Evolutionary conservation across 2,797 vertebrate species (phyloP), one percentile per base, ranked within the genome.

Genomic region (Pagetopsis macropterus): DNA sequence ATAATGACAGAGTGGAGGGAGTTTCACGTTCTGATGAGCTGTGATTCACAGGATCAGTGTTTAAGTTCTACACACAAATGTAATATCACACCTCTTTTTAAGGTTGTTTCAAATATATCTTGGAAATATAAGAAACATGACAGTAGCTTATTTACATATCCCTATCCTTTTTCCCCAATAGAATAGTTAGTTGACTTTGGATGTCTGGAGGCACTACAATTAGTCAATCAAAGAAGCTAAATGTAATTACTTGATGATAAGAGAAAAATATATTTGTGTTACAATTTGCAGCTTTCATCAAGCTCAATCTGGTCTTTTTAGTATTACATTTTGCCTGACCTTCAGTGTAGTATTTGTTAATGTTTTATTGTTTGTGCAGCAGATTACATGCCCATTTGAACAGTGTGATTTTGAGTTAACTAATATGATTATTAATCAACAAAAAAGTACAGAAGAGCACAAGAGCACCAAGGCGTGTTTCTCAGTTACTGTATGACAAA

Each of bases 401-500:
- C 67, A 16, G 12, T 48, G 3, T 7, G 8, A 37, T 50, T 43
- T 49, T 49, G 17, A 67, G 1, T 9, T 1, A 14, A 41, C 9
- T 48, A 12, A 11, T 15, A 50, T 49, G 41, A 33, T 5, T 33
- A n/a, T 17, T 16, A n/a, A 52, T 16, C 40, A 5, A 50, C 8
- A 33, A n/a, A 37, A 37, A 37, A 37, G 33, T 37, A 37, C 33
- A 37, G 33, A 23, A 5, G 8, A 65, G 46, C 16, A 52, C 19
- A 58, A n/a, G 58, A 52, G 27, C 10, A 27, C 3, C 15, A 43
- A 43, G 19, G 4, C 37, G n/a, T 48, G 56, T 57, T 48, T 72
- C 12, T 21, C 13, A 27, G 14, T 84, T 48, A 81, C 15, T 41
- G 19, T 3, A 80, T 3, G 1, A 49, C 23, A 50, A 76, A 67